These are phyloP conservation scores for Rhopalosiphum nymphaeae DNA, from an alignment of 2,888 invertebrate species.

Conservation along the genomic window DNA sequence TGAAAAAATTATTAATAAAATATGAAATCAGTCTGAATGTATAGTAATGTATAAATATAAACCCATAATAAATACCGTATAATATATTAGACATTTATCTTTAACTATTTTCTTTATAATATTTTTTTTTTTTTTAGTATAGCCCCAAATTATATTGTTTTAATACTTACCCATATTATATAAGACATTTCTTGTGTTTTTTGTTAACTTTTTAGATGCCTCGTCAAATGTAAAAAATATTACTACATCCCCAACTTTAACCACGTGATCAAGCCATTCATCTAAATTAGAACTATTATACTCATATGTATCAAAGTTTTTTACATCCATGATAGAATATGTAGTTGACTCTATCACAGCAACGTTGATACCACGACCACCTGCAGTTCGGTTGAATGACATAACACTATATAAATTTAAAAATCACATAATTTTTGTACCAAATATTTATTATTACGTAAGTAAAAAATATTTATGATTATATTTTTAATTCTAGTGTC, in stretches of 20 bases:
- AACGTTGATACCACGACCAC: constrained; percentile 74
- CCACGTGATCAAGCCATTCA: constrained; percentile 68
- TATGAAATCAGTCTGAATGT: background rate
- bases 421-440: background rate
- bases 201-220: constrained; percentile 73
- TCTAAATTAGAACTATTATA: constrained; percentile 69
- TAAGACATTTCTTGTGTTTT: constrained; percentile 72
- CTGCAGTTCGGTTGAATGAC: constrained; percentile 69
- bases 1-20: background rate
- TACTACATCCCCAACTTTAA: constrained; percentile 71
- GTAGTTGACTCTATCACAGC: constrained; percentile 72
- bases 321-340: constrained; percentile 71
- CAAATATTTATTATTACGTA: background rate
- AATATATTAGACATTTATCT: background rate
- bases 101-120: background rate
- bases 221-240: constrained; percentile 74
- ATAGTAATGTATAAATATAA: background rate
- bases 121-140: background rate
- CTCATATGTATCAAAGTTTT: constrained; percentile 74
- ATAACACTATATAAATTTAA: constrained; percentile 68
- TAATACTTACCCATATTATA: constrained; percentile 71
- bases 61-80: background rate
- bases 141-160: background rate
- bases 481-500: background rate
- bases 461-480: background rate